Conservation (phyloP, 92 coral and sea anemone genomes). For the Meandrina meandrites region DNA sequence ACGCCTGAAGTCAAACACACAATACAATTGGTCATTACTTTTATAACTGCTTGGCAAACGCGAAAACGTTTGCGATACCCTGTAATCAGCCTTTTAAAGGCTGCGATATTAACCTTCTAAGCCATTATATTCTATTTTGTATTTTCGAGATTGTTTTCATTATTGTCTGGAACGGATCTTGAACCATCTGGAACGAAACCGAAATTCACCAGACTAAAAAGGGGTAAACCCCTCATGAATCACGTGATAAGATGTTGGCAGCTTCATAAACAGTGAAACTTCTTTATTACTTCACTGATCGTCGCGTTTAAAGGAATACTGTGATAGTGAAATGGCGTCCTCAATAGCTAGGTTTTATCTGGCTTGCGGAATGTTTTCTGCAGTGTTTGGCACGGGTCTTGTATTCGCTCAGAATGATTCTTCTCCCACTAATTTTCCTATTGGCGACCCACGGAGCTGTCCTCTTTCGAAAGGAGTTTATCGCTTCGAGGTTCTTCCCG, state of each 20-base stretch:
- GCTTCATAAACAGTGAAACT: not conserved
- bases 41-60: too few species aligned
- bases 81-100: too few species aligned
- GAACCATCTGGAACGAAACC: not conserved
- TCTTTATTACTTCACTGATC: not conserved
- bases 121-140: not conserved
- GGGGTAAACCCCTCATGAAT: not conserved
- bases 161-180: not conserved
- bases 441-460: slow-evolving; percentile 79
- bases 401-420: not conserved
- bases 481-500: slow-evolving; percentile 89
- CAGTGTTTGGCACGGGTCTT: not conserved
- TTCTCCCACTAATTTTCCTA: slow-evolving; percentile 23
- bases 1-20: not conserved
- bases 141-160: not conserved
- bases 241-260: not conserved
- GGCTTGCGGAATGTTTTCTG: not conserved
- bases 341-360: not conserved
- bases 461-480: slow-evolving; percentile 42
- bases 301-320: too few species aligned
- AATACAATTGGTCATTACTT: too few species aligned
- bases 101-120: too few species aligned
- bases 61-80: too few species aligned
- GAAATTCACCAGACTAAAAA: not conserved
- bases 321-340: not conserved